Conservation (phyloP, 1,140 invertebrate genomes). For the Panagrolaimus sp. region DNA sequence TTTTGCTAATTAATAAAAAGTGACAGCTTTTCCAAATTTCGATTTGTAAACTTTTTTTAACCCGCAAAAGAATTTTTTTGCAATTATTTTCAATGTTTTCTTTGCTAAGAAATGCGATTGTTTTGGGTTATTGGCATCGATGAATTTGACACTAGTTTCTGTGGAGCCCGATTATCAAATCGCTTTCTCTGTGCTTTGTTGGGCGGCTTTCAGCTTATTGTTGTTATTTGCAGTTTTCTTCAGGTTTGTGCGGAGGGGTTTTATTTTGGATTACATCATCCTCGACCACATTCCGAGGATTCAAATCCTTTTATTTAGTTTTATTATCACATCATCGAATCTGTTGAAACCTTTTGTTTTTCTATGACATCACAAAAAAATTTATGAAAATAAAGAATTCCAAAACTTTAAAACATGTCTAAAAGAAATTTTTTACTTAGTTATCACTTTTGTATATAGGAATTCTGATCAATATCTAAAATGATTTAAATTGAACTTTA, state of each 20-base stretch:
- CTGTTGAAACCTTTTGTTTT: background rate
- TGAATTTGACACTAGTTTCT: constrained; percentile 35
- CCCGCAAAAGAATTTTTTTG: no score
- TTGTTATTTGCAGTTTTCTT: constrained; percentile 35
- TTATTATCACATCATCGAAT: background rate
- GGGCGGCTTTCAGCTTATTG: constrained; percentile 26
- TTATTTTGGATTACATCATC: background rate
- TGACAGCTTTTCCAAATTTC: no score
- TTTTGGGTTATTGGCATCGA: constrained; percentile 35
- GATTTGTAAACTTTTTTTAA: no score
- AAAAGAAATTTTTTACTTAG: background rate
- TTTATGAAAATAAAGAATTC: no score
- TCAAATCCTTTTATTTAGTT: background rate
- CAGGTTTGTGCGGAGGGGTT: constrained; percentile 22
- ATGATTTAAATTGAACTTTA: constrained; percentile 24
- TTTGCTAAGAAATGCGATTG: constrained; percentile 22
- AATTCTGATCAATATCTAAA: background rate
- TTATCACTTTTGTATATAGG: background rate
- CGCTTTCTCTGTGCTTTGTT: constrained; percentile 33
- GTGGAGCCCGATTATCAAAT: constrained; percentile 32
- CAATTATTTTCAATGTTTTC: no score
- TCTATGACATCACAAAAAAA: no score
- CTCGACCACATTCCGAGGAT: no score
- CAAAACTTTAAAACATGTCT: no score
- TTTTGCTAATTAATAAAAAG: no score